Percentiles rank a stretch among this genome's conserved stretches.
Conservation (phyloP, 2,888 invertebrate genomes). For the Panopea generosa region DNA sequence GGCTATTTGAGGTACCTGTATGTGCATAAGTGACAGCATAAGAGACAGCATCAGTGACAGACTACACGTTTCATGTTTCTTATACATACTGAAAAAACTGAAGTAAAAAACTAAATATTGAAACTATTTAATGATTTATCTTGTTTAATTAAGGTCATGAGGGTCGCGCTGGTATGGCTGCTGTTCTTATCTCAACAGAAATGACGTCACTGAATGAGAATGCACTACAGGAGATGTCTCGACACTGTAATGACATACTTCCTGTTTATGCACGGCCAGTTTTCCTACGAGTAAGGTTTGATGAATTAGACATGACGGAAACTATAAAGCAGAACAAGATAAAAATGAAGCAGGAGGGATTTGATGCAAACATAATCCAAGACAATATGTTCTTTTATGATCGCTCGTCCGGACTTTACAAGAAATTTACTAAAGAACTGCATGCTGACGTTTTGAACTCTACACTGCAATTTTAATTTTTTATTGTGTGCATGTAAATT, state of each 20-base stretch:
- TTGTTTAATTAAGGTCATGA: constrained; percentile 63
- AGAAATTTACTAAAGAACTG: constrained; percentile 14
- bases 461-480: not conserved
- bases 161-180: constrained; percentile 80
- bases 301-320: constrained; percentile 58
- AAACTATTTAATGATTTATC: not conserved
- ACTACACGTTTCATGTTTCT: no score
- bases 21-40: no score
- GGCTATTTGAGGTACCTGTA: no score
- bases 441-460: constrained; percentile 11
- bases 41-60: no score
- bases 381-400: constrained; percentile 55
- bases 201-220: not conserved
- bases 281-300: constrained; percentile 57
- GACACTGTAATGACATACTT: constrained; percentile 68
- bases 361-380: constrained; percentile 29
- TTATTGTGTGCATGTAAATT: no score
- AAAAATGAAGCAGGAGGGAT: constrained; percentile 58
- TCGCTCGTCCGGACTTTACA: constrained; percentile 19
- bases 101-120: no score
- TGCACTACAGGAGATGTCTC: constrained; percentile 41
- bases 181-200: constrained; percentile 47
- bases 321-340: constrained; percentile 65
- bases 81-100: no score
- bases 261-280: constrained; percentile 75